Evolutionary conservation across 2,797 vertebrate species (phyloP), one percentile per base, ranked within the genome.

Genomic region (Pangasius sanitwongsei): DNA sequence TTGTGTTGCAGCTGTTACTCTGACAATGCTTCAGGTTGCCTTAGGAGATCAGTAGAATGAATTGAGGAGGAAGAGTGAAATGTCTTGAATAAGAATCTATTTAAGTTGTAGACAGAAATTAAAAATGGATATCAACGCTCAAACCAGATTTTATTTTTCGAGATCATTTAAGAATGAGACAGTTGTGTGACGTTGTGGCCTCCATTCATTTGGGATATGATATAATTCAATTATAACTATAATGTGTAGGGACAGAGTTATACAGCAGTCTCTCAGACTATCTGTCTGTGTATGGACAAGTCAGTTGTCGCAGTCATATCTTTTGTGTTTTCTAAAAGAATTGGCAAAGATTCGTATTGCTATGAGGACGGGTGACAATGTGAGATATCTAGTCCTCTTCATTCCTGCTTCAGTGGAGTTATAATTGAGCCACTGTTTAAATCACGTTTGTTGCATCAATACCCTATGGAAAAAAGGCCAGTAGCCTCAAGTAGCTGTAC

Each of bases 361-460:
- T 8, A 44, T 44, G 57, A 59, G 31, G 72, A 61, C 25, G 87
- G 83, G 80, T 75, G 75, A 86, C 80, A 16, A 48, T 75, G 34
- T 37, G 70, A 86, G 83, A 34, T 83, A 85, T 83, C 59, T 59
- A 74, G 67, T 63, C 34, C 41, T 85, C 34, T 57, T 83, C 61
- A 65, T 85, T 89, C 50, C 78, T 89, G 61, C 85, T 89, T 85
- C 37, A 55, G 6, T 85, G 44, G 69, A 85, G 86, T 70, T 69
- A 86, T 83, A 88, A 87, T 85, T 61, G 78, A 87, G 85, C 80
- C 85, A 83, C 67, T 75, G 61, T 83, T 90, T 87, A 87, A 88
- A 88, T 86, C 78, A 85, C 89, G 83, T 90, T 61, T 69, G 70
- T 84, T 86, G 81, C 59, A 63, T 83, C 59, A 83, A 83, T 87